Percentiles rank a stretch among this genome's conserved stretches.
Conservation (phyloP, 2,888 invertebrate genomes). For the Tolmerus cingulatus region DNA sequence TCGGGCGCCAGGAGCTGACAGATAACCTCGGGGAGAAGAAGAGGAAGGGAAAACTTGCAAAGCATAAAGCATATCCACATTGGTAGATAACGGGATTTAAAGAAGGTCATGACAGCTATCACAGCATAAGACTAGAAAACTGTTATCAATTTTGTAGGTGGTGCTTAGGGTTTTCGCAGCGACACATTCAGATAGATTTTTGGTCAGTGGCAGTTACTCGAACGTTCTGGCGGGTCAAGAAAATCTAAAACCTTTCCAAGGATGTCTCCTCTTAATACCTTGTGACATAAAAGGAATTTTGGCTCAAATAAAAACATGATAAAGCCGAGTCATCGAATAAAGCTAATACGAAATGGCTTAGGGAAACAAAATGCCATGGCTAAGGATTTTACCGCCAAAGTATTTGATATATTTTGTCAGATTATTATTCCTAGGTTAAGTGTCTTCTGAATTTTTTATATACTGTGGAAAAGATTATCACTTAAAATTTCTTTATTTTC, state of each 20-base stretch:
- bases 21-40: not conserved
- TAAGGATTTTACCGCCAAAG: not conserved
- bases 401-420: not conserved
- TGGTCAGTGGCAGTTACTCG: not conserved
- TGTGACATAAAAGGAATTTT: conserved; percentile 2
- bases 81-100: conserved; percentile 48
- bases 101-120: conserved; percentile 48
- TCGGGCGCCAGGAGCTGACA: not conserved
- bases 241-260: conserved; percentile 7
- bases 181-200: conserved; percentile 21
- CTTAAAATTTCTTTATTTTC: not conserved
- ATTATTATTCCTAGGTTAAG: not conserved
- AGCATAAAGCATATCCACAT: conserved; percentile 47
- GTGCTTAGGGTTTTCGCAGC: conserved; percentile 18
- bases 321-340: not conserved
- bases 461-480: not conserved
- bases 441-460: not conserved
- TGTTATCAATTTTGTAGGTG: conserved; percentile 44
- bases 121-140: conserved; percentile 34
- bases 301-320: conserved; percentile 10
- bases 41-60: conserved; percentile 16
- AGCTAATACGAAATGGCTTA: conserved; percentile 6
- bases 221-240: not conserved
- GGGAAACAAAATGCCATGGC: not conserved
- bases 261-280: not conserved